These are phyloP conservation scores for Syngnathus scovelli DNA, from an alignment of 2,113 vertebrate species.

Conservation along the genomic window DNA sequence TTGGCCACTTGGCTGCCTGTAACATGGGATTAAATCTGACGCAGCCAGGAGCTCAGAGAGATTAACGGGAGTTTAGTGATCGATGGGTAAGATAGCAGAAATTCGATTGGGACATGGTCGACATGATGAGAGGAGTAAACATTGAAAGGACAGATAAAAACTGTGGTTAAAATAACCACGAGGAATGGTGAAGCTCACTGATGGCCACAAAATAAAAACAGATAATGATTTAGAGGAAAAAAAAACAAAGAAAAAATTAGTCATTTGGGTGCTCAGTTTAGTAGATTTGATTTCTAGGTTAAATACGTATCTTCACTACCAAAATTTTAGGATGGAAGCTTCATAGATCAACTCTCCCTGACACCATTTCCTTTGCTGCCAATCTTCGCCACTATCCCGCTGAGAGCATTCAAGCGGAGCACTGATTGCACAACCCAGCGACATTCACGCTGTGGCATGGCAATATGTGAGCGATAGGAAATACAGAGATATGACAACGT, in stretches of 20 bases:
- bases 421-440: background rate
- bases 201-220: background rate
- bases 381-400: background rate
- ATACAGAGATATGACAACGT: background rate
- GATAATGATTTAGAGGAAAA: background rate
- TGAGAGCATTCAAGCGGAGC: background rate
- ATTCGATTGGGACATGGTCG: background rate
- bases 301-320: no score
- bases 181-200: background rate
- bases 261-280: background rate
- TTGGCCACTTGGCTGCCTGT: background rate
- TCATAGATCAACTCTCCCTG: background rate
- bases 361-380: background rate
- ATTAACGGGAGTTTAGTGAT: slow-evolving; percentile 1
- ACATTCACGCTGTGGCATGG: background rate
- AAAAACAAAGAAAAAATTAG: background rate
- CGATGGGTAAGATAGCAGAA: background rate
- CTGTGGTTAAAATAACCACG: background rate
- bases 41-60: background rate
- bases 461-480: background rate
- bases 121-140: background rate
- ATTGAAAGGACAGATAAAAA: background rate
- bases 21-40: background rate
- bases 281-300: background rate
- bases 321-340: no score